A percentile compares a stretch with the other conserved stretches of the same genome.
Evolutionary conservation across 2,888 invertebrate species (phyloP).

Genomic region (Andrena haemorrhoa): DNA sequence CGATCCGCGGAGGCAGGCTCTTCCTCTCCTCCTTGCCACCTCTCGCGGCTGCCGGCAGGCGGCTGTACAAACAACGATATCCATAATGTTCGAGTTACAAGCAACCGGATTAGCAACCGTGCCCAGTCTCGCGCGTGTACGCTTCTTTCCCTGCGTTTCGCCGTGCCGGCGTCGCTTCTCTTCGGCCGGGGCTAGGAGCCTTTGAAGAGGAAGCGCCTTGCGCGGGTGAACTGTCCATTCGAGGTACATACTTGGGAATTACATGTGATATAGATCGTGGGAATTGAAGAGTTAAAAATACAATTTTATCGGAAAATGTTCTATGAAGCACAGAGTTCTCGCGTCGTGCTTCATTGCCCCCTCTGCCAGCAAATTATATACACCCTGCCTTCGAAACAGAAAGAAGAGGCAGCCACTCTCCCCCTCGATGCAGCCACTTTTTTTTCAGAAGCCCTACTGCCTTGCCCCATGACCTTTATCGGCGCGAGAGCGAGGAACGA

Average conservation of each 20-base stretch:
- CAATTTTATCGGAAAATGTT: no score
- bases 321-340: conserved; percentile 17
- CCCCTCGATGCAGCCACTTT: conserved; percentile 23
- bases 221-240: conserved; percentile 11
- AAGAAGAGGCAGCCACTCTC: neutral
- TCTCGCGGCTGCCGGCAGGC: conserved; percentile 67
- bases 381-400: neutral
- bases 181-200: neutral
- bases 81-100: conserved; percentile 80
- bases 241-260: neutral
- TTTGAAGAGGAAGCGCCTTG: neutral
- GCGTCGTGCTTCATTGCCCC: neutral
- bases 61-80: conserved; percentile 84
- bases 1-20: conserved; percentile 60
- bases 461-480: conserved; percentile 43
- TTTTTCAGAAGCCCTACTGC: conserved; percentile 31
- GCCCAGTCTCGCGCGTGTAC: conserved; percentile 46
- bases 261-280: no score
- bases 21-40: conserved; percentile 62
- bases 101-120: conserved; percentile 72
- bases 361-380: conserved; percentile 23
- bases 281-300: no score
- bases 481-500: conserved; percentile 17
- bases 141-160: conserved; percentile 22
- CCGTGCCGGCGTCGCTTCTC: neutral